Conservation (phyloP, 2,888 invertebrate species). For the Entomobrya proxima region DNA sequence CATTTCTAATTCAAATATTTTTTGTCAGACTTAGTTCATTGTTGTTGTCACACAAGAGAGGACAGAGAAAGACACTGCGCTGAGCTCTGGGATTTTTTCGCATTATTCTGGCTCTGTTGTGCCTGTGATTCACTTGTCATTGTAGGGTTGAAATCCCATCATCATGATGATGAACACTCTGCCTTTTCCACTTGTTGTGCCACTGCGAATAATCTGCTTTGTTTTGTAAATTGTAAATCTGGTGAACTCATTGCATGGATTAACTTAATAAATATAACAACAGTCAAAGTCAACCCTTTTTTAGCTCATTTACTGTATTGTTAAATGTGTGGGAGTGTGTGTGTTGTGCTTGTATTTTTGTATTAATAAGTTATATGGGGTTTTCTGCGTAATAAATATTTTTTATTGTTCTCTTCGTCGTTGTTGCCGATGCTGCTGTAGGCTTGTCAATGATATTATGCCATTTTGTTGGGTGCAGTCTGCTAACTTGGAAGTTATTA, state of each 20-base stretch:
- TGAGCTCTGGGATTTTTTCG: neutral
- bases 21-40: slow-evolving; percentile 61
- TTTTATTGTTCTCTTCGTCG: no score
- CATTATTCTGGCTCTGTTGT: neutral
- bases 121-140: neutral
- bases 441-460: no score
- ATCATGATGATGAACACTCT: no score
- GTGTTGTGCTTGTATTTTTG: neutral
- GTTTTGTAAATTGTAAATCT: neutral
- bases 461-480: no score
- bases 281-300: neutral
- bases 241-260: slow-evolving; percentile 41
- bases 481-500: no score
- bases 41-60: slow-evolving; percentile 68
- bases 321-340: neutral
- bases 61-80: neutral
- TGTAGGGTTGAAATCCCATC: neutral
- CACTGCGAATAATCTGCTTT: neutral
- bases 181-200: slow-evolving; percentile 4
- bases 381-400: neutral
- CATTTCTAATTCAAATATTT: slow-evolving; percentile 54
- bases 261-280: neutral
- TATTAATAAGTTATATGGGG: neutral
- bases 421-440: no score
- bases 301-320: slow-evolving; percentile 2